Percentiles rank a stretch among this genome's conserved stretches.
Conservation (phyloP, 35 echinoderm and acorn worm species). For the Eucidaris tribuloides region DNA sequence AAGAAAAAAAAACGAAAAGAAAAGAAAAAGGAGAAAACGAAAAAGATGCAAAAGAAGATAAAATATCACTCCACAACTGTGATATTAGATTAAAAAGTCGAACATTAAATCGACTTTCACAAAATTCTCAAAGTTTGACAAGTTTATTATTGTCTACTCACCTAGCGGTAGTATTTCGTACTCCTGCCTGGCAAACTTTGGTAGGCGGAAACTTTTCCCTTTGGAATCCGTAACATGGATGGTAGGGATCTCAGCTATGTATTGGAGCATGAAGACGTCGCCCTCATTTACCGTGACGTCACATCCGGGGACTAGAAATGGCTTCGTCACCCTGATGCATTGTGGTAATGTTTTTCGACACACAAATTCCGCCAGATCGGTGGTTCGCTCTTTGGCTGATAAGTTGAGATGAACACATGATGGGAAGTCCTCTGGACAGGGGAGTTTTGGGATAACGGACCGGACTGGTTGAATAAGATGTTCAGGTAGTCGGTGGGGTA, state of each 20-base stretch:
- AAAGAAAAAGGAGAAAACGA: too few relatives aligned
- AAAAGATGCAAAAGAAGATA: too few relatives aligned
- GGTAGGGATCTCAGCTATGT: neutral
- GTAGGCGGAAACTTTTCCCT: neutral
- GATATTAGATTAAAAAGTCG: too few relatives aligned
- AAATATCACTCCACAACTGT: too few relatives aligned
- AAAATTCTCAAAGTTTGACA: too few relatives aligned
- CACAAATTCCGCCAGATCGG: neutral
- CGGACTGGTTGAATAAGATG: too few relatives aligned
- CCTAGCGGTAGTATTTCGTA: slow-evolving; percentile 11
- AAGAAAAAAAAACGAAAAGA: too few relatives aligned
- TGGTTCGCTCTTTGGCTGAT: neutral
- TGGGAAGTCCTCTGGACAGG: too few relatives aligned
- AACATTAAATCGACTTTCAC: too few relatives aligned
- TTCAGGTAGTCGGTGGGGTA: too few relatives aligned
- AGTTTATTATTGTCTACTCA: too few relatives aligned
- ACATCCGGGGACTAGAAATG: neutral
- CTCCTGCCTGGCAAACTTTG: neutral
- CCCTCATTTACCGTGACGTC: neutral
- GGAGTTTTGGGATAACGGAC: too few relatives aligned
- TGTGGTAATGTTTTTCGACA: neutral
- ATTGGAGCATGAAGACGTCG: neutral
- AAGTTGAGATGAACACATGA: neutral
- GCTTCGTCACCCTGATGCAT: neutral
- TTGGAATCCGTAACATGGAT: neutral